Evolutionary conservation across 2,113 vertebrate genomes (phyloP).

Genomic region (Carassius auratus): DNA sequence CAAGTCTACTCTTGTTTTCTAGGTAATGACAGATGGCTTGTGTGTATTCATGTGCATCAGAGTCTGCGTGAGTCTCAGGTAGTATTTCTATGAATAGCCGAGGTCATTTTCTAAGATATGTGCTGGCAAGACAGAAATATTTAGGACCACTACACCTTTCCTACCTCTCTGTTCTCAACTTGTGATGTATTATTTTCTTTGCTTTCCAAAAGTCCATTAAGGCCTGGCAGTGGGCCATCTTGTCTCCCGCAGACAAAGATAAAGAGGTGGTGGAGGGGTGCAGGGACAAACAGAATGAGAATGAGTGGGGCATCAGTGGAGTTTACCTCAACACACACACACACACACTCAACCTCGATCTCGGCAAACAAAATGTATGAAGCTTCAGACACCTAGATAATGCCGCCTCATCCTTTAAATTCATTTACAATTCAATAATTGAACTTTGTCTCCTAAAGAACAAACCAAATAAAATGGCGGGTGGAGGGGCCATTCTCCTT

Average conservation of each 20-base stretch:
- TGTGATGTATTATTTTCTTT: conserved; percentile 67
- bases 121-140: conserved; percentile 31
- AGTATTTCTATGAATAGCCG: conserved; percentile 1
- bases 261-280: conserved; percentile 63
- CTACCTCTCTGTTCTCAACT: conserved; percentile 24
- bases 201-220: conserved; percentile 79
- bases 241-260: conserved; percentile 73
- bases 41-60: background rate
- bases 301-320: conserved; percentile 43
- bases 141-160: conserved; percentile 36
- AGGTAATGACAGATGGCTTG: background rate
- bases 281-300: conserved; percentile 55
- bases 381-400: conserved; percentile 22
- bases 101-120: conserved; percentile 43
- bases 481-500: conserved; percentile 48
- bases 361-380: conserved; percentile 49
- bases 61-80: background rate
- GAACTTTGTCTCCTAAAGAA: conserved; percentile 51
- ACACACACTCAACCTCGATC: background rate
- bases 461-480: conserved; percentile 46
- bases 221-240: conserved; percentile 68
- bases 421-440: conserved; percentile 65
- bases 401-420: conserved; percentile 50
- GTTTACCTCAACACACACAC: conserved; percentile 24
- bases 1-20: background rate